phyloP scores from a whole-genome alignment of 2,113 vertebrate genomes.

The Albula glossodonta region DNA sequence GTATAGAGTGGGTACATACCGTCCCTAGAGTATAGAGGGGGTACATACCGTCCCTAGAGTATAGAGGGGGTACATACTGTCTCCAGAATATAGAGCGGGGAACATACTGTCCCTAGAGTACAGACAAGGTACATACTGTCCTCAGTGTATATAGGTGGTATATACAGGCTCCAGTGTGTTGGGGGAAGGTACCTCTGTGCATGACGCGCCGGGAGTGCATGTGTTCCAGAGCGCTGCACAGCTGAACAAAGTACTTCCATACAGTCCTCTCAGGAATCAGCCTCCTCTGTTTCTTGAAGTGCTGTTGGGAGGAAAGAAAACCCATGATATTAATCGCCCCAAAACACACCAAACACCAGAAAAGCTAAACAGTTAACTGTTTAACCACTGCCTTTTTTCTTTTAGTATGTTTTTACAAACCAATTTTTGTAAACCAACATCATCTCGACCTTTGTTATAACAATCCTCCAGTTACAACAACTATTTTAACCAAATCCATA shows the following conservation, averaged over 20 bases:
- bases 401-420: background rate
- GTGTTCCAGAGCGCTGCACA: conserved; percentile 95
- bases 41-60: background rate
- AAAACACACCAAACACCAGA: conserved; percentile 27
- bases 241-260: conserved; percentile 99
- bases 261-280: conserved; percentile 96
- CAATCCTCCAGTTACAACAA: background rate
- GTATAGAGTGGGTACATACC: background rate
- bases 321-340: background rate
- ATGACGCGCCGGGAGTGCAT: conserved; percentile 98
- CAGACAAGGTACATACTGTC: background rate
- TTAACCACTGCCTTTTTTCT: background rate
- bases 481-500: background rate
- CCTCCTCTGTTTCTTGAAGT: conserved; percentile 98
- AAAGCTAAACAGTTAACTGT: conserved; percentile 27
- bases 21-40: background rate
- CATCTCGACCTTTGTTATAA: background rate
- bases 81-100: background rate
- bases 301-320: conserved; percentile 68
- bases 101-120: conserved; percentile 1
- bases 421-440: conserved; percentile 8
- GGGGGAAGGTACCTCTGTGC: conserved; percentile 83
- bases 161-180: conserved; percentile 28
- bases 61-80: background rate
- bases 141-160: conserved; percentile 33